A percentile compares a stretch with the other conserved stretches of the same genome.
phyloP scores from a whole-genome alignment of 1,140 invertebrate genomes.

The Drosophila repleta region DNA sequence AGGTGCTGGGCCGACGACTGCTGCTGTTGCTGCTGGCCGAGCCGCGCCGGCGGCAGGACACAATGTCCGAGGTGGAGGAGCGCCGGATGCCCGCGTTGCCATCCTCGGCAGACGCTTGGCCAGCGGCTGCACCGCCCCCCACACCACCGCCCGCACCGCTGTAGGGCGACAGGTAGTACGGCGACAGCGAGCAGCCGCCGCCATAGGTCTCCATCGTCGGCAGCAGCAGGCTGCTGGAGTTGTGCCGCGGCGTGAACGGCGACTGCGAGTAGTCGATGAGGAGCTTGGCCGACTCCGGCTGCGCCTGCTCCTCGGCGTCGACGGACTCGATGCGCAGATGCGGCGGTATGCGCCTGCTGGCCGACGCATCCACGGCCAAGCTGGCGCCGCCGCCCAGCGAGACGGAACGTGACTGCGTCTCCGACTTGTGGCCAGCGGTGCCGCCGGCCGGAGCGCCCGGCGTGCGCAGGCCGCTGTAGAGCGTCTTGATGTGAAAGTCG shows the following conservation, averaged over 20 bases:
- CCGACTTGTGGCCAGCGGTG: conserved; percentile 9
- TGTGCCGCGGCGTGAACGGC: conserved; percentile 59
- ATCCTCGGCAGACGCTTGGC: conserved; percentile 19
- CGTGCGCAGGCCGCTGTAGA: conserved; percentile 70
- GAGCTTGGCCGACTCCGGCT: conserved; percentile 30
- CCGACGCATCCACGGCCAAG: neutral
- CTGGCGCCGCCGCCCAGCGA: conserved; percentile 27
- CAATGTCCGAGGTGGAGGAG: conserved; percentile 79
- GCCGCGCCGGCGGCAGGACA: conserved; percentile 55
- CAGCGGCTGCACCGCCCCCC: conserved; percentile 1
- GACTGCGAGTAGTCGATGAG: conserved; percentile 66
- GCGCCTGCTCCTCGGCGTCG: conserved; percentile 38
- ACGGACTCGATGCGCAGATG: conserved; percentile 78
- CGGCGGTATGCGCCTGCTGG: conserved; percentile 51
- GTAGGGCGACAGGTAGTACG: conserved; percentile 63
- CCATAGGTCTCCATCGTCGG: conserved; percentile 36
- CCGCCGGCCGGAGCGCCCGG: neutral
- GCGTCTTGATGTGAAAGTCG: conserved; percentile 78
- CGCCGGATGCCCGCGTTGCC: conserved; percentile 55
- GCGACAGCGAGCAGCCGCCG: conserved; percentile 48
- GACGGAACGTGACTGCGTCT: conserved; percentile 44
- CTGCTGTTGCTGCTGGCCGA: conserved; percentile 38
- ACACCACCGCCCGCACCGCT: conserved; percentile 13
- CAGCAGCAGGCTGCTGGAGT: conserved; percentile 57
- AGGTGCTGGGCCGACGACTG: conserved; percentile 76